A percentile compares a stretch with the other conserved stretches of the same genome.
These are phyloP conservation scores for Episyrphus balteatus DNA, from an alignment of 1,140 invertebrate genomes.

Conservation along the genomic window DNA sequence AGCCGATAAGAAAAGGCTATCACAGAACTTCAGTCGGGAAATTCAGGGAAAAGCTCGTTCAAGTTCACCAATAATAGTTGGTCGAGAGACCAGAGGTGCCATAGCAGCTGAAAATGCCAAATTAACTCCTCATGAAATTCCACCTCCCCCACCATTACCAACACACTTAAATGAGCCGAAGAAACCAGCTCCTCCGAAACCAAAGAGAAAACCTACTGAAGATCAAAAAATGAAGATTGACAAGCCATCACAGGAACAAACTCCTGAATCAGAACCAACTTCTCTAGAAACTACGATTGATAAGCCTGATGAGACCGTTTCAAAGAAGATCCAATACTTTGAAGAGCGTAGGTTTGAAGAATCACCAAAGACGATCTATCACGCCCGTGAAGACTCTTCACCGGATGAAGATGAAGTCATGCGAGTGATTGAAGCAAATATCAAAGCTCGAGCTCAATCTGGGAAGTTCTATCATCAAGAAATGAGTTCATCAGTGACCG, in stretches of 20 bases:
- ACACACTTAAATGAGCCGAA: slow-evolving; percentile 27
- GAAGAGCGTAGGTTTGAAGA: slow-evolving; percentile 48
- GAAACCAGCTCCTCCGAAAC: slow-evolving; percentile 3
- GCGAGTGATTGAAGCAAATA: slow-evolving; percentile 29
- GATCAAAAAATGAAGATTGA: slow-evolving; percentile 26
- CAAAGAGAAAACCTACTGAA: neutral
- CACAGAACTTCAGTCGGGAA: slow-evolving; percentile 59
- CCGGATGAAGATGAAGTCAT: slow-evolving; percentile 36
- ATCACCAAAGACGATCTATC: slow-evolving; percentile 41
- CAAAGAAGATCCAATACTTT: slow-evolving; percentile 67
- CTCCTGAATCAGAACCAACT: slow-evolving; percentile 38
- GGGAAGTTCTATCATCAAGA: slow-evolving; percentile 12
- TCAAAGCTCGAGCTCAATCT: slow-evolving; percentile 16
- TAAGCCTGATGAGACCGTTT: slow-evolving; percentile 40
- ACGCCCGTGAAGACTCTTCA: slow-evolving; percentile 42
- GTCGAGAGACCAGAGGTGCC: slow-evolving; percentile 52
- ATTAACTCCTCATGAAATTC: slow-evolving; percentile 10
- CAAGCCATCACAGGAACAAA: slow-evolving; percentile 55
- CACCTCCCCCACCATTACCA: slow-evolving; percentile 5
- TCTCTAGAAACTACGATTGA: slow-evolving; percentile 31
- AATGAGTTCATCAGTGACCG: slow-evolving; percentile 52
- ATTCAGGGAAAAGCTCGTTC: slow-evolving; percentile 52
- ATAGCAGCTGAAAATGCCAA: slow-evolving; percentile 45
- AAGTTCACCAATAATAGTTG: slow-evolving; percentile 40
- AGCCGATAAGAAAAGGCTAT: slow-evolving; percentile 59